Conservation (phyloP, 2,888 invertebrate species). For the Unio pictorum region DNA sequence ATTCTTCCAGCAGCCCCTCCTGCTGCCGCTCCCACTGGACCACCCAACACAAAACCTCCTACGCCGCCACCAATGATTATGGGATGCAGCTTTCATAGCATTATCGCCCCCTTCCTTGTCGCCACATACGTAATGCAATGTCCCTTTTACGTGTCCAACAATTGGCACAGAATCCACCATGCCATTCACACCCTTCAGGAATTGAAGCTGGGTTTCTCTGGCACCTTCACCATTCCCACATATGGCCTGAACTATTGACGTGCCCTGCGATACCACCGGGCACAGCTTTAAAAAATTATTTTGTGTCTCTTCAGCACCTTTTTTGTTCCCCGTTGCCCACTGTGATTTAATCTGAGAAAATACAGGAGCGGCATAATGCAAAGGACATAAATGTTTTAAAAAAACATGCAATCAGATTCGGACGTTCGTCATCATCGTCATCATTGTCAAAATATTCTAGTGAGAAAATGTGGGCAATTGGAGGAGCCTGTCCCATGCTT, state of each 20-base stretch:
- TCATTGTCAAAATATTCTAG: no score
- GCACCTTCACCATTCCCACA: background rate
- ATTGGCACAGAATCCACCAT: background rate
- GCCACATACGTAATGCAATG: background rate
- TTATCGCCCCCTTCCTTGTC: background rate
- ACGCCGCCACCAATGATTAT: background rate
- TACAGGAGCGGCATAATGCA: background rate
- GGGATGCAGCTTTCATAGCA: background rate
- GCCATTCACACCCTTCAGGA: background rate
- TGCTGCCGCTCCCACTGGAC: background rate
- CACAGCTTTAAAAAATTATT: background rate
- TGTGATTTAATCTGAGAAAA: background rate
- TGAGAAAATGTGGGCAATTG: no score
- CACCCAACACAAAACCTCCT: background rate
- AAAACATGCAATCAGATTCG: no score
- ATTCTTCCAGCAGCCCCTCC: background rate
- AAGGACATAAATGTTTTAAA: no score
- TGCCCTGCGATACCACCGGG: background rate
- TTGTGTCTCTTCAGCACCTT: background rate
- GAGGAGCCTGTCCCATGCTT: no score
- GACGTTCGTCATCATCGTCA: no score
- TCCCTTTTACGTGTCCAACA: background rate
- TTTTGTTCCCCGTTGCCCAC: background rate
- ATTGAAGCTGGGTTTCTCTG: background rate
- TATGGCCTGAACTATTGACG: background rate